Base-by-base conservation (phyloP, 2,113 vertebrate species). In the Archilochus colubris region DNA sequence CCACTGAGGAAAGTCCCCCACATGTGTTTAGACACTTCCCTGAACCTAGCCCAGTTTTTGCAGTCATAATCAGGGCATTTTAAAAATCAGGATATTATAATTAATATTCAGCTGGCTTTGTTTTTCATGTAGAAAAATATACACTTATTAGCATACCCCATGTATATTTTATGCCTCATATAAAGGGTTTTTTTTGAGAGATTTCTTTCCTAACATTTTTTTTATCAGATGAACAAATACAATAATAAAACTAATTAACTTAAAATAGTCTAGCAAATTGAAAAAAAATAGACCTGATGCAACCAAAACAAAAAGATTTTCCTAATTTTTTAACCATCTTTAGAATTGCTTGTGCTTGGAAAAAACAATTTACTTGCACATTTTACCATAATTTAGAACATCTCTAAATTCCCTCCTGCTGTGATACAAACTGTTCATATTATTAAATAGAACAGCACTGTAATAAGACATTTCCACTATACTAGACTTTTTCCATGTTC, bases 41-140 rank as follows among this genome's bases (percentile, higher is more conserved):
- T 93, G 89, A 74, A 68, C 14, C 19, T 33, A 7, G 3, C 82
- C 79, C 85, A 90, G 57, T 40, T 48, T 64, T 62, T 93, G 57
- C 67, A 63, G 73, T 63, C 88, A 67, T 21, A 82, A 77, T 83
- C 86, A 81, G 38, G 81, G 9, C 28, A n/a, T 70, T 63, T 77
- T 74, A 80, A 72, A 75, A 72, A 93, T 70, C 48, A 51, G 48
- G 20, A 28, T 50, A 72, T 64, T 86, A 78, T 68, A 81, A 93
- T 86, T 86, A 77, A 86, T 88, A 83, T 81, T 88, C 85, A 64
- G 14, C n/a, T 83, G 30, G 36, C 17, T 93, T 87, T 77, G 20
- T 88, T 69, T 78, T 66, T 73, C 27, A 22, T 23, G 13, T 50
- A 36, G 55, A 67, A 88, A 94, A 86, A 80, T 43, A 50, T 1